Conservation (phyloP, 2,888 invertebrate species). For the Keiferia lycopersicella region DNA sequence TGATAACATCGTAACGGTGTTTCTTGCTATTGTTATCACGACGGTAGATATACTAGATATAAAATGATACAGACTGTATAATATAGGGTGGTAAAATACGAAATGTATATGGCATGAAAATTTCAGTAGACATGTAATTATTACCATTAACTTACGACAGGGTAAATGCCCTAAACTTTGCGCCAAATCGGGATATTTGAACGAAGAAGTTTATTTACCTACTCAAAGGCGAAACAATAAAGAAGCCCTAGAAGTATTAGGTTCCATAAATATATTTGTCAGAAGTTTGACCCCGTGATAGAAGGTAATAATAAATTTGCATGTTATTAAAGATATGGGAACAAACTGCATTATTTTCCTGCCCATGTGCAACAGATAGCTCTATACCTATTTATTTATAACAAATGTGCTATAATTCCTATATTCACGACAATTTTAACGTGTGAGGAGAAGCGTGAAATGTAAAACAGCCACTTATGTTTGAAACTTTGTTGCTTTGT, state of each 20-base stretch:
- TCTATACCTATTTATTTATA: not conserved
- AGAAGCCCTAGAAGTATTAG: too few species aligned
- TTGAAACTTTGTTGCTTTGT: slow-evolving; percentile 27
- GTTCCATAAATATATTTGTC: too few species aligned
- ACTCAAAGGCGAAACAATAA: not conserved
- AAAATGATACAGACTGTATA: not conserved
- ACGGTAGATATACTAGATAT: not conserved
- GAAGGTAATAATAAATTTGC: too few species aligned
- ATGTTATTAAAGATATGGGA: too few species aligned
- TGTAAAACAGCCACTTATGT: slow-evolving; percentile 1
- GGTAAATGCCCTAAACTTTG: too few species aligned
- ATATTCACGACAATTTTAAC: slow-evolving; percentile 18
- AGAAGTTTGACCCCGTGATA: too few species aligned
- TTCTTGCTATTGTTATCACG: slow-evolving; percentile 32
- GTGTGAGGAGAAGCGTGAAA: slow-evolving; percentile 10
- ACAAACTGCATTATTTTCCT: too few species aligned
- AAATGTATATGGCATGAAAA: too few species aligned
- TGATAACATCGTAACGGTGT: slow-evolving; percentile 43
- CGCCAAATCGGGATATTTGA: not conserved
- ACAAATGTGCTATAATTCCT: slow-evolving; percentile 2
- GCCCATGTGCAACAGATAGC: not conserved
- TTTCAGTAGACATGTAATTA: too few species aligned
- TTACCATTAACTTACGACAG: too few species aligned
- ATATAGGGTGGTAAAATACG: too few species aligned
- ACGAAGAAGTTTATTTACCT: not conserved